Evolutionary conservation across 1,140 invertebrate species (phyloP), one percentile per base, ranked within the genome.

Genomic region (Plectus sambesii): DNA sequence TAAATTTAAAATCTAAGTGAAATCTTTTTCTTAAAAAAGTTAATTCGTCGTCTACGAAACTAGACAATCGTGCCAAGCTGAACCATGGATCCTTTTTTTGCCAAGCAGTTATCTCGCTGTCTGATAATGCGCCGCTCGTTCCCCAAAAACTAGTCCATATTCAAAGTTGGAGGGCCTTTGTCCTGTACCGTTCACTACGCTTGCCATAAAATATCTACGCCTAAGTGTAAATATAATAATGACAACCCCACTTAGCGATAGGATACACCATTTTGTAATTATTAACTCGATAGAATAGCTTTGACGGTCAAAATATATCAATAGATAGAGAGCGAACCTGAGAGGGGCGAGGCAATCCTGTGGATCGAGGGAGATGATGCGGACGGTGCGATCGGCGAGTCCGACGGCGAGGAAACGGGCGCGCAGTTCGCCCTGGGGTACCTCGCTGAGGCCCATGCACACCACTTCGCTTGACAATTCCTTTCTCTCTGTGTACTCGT

Each of bases 361-460:
- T 1, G 90, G 90, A 75, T 98, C 93, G 15, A 99, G 74, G 0
- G 90, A 97, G 29, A 99, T 89, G 41, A 99, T 92, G 55, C 92
- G 77, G 23, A 99, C 93, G 22, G 93, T 98, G 60, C 89, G 89
- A 58, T 99, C 93, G 24, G 85, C 80, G 5, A 98, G 73, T 9
- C 94, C 93, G 9, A 99, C 92, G 53, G 92, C 92, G 46, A 99
- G 76, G 68, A 99, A 99, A 74, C 89, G 82, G 1, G 85, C 92
- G 53, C 92, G 75, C 60, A 93, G 87, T 70, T 98, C 93, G 20
- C 92, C 92, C 12, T 81, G 76, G 0, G 92, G 87, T 0, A 99
- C 89, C 44, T 85, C 85, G 1, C 86, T 92, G 25, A 99, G 67
- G 0, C 88, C 90, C 93, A 99, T 98, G 60, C 93, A 99, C 54